These are phyloP conservation scores for Nyctibius grandis DNA, from an alignment of 2,797 vertebrate species.

Conservation along the genomic window DNA sequence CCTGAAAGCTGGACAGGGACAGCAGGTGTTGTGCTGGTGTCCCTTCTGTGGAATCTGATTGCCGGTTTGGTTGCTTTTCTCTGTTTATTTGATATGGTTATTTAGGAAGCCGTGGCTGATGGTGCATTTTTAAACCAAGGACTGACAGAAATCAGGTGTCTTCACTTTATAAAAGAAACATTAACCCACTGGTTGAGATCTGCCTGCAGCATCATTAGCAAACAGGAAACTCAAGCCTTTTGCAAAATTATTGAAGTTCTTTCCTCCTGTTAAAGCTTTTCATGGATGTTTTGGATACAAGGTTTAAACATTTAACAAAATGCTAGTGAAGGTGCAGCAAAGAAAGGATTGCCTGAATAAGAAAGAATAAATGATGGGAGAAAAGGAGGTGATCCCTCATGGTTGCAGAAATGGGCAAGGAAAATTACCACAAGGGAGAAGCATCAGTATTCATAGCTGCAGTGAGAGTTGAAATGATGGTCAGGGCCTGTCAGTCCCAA, in stretches of 20 bases:
- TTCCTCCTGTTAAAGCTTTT: constrained; percentile 22
- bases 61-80: constrained; percentile 55
- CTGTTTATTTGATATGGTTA: constrained; percentile 64
- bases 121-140: constrained; percentile 49
- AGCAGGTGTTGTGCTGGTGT: constrained; percentile 52
- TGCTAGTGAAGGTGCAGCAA: background rate
- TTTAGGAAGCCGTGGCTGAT: constrained; percentile 60
- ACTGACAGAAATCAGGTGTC: constrained; percentile 74
- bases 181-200: constrained; percentile 62
- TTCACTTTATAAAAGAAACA: constrained; percentile 70
- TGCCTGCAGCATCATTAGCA: constrained; percentile 54
- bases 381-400: background rate
- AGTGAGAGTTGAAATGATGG: constrained; percentile 48
- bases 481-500: constrained; percentile 42
- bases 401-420: background rate
- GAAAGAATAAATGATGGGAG: background rate
- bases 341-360: background rate
- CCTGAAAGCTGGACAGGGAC: constrained; percentile 34
- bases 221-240: constrained; percentile 54
- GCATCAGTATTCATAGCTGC: constrained; percentile 54
- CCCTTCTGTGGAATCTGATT: constrained; percentile 63
- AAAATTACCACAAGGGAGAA: constrained; percentile 25
- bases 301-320: constrained; percentile 10
- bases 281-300: background rate
- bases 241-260: background rate